Percentiles rank a stretch among this genome's conserved stretches.
Evolutionary conservation across 2,797 vertebrate species (phyloP).

Genomic region (Vireo griseus): DNA sequence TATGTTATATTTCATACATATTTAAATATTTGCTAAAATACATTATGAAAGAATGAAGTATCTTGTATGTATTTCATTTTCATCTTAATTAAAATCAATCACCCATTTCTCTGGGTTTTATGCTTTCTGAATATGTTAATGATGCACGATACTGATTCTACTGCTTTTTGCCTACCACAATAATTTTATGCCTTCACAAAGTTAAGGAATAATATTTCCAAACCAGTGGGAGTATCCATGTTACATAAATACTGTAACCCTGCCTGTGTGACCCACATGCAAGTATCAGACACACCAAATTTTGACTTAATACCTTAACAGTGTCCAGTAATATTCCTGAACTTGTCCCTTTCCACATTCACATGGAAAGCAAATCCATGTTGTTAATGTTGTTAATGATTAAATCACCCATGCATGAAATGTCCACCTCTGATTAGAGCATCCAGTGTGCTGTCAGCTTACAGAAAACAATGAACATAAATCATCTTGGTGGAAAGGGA

Average conservation of each 20-base stretch:
- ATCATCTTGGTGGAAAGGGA: background rate
- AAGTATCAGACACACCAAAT: background rate
- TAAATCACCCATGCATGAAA: background rate
- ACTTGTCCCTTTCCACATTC: background rate
- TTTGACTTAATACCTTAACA: background rate
- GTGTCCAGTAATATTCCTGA: background rate
- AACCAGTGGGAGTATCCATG: background rate
- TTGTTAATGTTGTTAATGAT: background rate
- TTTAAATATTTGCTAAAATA: background rate
- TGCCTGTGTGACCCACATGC: fast-evolving
- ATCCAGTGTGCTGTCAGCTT: background rate
- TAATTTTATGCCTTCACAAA: background rate
- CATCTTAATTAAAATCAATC: background rate
- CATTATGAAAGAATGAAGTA: background rate
- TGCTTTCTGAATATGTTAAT: background rate
- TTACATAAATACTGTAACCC: background rate
- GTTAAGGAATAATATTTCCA: background rate
- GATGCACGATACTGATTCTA: background rate
- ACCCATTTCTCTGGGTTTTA: background rate
- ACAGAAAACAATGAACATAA: background rate
- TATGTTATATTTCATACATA: background rate
- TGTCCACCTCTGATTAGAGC: background rate
- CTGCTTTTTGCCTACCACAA: background rate
- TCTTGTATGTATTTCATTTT: background rate
- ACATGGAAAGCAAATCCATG: background rate